Percentiles rank a stretch among this genome's conserved stretches.
Evolutionary conservation across 2,113 vertebrate genomes (phyloP).

Genomic region (Stomatorhinus ivindoensis): DNA sequence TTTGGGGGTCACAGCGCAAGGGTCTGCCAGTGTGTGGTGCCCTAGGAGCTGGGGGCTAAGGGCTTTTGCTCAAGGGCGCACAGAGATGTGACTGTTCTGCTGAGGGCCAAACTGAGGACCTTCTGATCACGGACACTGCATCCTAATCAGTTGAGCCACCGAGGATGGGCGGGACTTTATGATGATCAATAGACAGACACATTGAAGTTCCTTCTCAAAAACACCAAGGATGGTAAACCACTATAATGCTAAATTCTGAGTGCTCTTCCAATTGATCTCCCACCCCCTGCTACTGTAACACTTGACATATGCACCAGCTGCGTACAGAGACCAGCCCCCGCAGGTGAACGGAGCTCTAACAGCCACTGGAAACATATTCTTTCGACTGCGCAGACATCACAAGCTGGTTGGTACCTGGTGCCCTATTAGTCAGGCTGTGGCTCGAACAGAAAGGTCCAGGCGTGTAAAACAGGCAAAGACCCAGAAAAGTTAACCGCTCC

Average conservation of each 20-base stretch:
- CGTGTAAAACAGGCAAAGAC: background rate
- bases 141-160: background rate
- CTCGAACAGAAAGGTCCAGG: background rate
- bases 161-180: background rate
- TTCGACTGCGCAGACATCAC: background rate
- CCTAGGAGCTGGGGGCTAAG: background rate
- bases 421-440: background rate
- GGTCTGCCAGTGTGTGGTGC: background rate
- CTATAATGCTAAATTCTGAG: background rate
- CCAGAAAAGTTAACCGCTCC: background rate
- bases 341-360: background rate
- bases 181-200: background rate
- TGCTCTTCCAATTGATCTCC: background rate
- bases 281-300: background rate
- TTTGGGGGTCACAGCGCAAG: background rate
- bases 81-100: background rate
- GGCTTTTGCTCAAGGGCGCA: background rate
- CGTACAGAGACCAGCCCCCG: background rate
- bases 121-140: background rate
- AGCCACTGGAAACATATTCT: background rate
- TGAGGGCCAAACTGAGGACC: background rate
- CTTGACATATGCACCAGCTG: background rate
- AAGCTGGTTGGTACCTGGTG: background rate
- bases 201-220: background rate
- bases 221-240: background rate